Evolutionary conservation across 2,113 vertebrate genomes (phyloP).

Genomic region (Phylloscopus trochilus): DNA sequence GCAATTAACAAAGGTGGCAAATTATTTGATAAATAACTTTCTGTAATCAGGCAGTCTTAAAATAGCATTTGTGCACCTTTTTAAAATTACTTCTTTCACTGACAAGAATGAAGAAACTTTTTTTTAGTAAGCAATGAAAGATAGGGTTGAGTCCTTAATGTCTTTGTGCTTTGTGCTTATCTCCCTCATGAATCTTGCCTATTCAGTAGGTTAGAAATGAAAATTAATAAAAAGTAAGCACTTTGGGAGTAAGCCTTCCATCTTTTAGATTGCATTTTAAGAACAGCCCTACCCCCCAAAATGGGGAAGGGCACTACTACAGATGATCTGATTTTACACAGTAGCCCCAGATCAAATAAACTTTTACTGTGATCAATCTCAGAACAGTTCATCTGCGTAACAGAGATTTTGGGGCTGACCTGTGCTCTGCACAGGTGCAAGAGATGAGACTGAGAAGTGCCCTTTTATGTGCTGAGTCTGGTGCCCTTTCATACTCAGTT

Average conservation of each 20-base stretch:
- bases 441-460: background rate
- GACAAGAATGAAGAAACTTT: background rate
- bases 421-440: background rate
- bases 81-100: background rate
- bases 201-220: background rate
- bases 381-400: background rate
- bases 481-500: background rate
- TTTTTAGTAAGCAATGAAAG: background rate
- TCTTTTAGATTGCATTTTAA: background rate
- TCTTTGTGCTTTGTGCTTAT: background rate
- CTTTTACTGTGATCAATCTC: background rate
- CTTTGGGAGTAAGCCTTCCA: background rate
- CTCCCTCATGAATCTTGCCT: background rate
- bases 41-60: background rate
- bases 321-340: background rate
- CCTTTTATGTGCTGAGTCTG: background rate
- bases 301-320: background rate
- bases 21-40: background rate
- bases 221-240: background rate
- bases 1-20: background rate
- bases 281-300: rapidly evolving
- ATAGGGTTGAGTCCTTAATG: background rate
- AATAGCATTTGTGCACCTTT: background rate
- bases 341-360: background rate
- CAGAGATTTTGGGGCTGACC: background rate